Conservation (phyloP, 1,140 invertebrate genomes). For the Cotesia vestalis region DNA sequence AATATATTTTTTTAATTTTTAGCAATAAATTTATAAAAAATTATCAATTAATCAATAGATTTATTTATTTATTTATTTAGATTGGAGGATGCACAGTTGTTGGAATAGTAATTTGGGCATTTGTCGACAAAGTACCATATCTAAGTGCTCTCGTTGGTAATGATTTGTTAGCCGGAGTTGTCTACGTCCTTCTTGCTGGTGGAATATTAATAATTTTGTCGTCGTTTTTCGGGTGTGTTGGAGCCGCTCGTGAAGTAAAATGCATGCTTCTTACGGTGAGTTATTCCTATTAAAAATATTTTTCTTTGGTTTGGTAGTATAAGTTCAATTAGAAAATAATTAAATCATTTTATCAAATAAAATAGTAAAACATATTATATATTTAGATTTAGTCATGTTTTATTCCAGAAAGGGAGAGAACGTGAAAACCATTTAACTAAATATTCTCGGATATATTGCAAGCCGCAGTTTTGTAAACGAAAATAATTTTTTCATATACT, state of each 20-base stretch:
- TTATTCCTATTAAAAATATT: slow-evolving; percentile 18
- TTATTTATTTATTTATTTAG: slow-evolving; percentile 63
- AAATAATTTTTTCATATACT: not conserved
- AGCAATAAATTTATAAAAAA: too few relatives aligned
- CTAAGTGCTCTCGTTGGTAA: slow-evolving; percentile 83
- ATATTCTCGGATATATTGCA: slow-evolving; percentile 18
- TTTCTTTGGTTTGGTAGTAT: not conserved
- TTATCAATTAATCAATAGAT: too few relatives aligned
- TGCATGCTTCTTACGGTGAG: slow-evolving; percentile 87
- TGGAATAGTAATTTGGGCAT: slow-evolving; percentile 81
- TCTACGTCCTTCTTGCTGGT: slow-evolving; percentile 82
- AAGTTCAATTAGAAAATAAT: too few relatives aligned
- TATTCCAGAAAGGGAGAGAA: slow-evolving; percentile 16
- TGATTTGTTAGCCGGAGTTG: slow-evolving; percentile 82
- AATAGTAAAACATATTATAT: not conserved
- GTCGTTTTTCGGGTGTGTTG: slow-evolving; percentile 86
- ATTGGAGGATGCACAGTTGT: slow-evolving; percentile 81
- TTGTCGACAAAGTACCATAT: slow-evolving; percentile 80
- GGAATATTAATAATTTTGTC: slow-evolving; percentile 80
- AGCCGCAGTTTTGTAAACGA: not conserved
- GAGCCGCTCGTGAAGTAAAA: slow-evolving; percentile 87
- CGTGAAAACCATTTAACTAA: slow-evolving; percentile 12
- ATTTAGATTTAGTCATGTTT: not conserved
- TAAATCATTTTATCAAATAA: too few relatives aligned
- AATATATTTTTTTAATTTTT: not conserved